phyloP scores from a whole-genome alignment of 2,113 vertebrate species.

The Pelecanoides urinatrix region DNA sequence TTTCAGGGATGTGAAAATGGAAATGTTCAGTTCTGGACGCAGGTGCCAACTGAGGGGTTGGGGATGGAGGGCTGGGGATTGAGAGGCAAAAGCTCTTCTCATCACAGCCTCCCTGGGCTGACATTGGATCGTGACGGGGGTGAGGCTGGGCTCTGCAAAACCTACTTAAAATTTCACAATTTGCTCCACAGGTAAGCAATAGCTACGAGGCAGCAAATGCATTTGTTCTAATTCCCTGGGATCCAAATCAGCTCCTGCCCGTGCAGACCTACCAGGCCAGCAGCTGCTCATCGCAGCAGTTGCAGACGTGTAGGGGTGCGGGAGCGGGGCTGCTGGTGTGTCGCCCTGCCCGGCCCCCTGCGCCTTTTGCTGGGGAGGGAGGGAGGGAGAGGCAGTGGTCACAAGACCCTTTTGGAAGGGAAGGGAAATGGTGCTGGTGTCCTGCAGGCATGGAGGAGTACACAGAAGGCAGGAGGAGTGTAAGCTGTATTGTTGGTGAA shows the following conservation, averaged over 20 bases:
- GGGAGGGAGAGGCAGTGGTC: not conserved
- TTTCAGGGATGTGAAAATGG: conserved; percentile 2
- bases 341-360: accelerated
- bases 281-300: not conserved
- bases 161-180: not conserved
- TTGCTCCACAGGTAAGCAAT: not conserved
- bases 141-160: not conserved
- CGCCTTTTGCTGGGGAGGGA: accelerated
- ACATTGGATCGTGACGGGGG: accelerated
- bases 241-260: not conserved
- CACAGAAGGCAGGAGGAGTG: not conserved
- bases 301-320: not conserved
- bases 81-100: not conserved
- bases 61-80: not conserved
- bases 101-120: not conserved
- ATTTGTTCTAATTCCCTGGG: not conserved
- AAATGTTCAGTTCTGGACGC: not conserved
- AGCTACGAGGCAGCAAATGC: not conserved
- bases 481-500: accelerated
- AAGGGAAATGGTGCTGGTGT: not conserved
- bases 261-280: not conserved
- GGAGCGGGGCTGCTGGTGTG: not conserved
- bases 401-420: not conserved
- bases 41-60: not conserved
- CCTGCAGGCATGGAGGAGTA: not conserved